Evolutionary conservation across 2,888 invertebrate species (phyloP).

Genomic region (Neoscelio sp.): DNA sequence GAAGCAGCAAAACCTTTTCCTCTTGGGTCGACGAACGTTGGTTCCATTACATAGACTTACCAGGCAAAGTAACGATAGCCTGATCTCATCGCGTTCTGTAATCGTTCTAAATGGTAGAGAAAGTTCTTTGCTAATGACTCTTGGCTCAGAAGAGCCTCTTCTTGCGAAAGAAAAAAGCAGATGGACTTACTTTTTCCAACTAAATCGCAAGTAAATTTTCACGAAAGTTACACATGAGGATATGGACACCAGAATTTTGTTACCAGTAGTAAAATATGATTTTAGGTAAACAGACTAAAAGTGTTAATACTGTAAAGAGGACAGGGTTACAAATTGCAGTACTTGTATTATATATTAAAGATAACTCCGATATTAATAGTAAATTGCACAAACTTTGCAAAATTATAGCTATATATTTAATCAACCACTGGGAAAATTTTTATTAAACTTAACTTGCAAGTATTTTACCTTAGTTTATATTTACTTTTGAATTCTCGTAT

Average conservation of each 20-base stretch:
- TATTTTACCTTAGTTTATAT: no score
- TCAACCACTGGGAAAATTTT: no score
- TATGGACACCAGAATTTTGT: neutral
- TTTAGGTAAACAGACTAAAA: slow-evolving; percentile 2
- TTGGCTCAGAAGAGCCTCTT: slow-evolving; percentile 35
- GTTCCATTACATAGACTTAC: slow-evolving; percentile 64
- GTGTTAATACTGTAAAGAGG: no score
- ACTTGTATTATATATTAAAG: no score
- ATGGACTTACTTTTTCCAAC: slow-evolving; percentile 31
- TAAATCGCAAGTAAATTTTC: slow-evolving; percentile 40
- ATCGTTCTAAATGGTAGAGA: slow-evolving; percentile 61
- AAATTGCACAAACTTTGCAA: no score
- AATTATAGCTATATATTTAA: no score
- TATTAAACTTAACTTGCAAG: no score
- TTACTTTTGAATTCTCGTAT: no score
- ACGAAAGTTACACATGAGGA: neutral
- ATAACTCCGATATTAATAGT: no score
- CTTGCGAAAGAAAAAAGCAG: slow-evolving; percentile 17
- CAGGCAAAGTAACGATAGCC: slow-evolving; percentile 68
- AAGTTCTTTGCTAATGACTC: slow-evolving; percentile 71
- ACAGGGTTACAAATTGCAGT: no score
- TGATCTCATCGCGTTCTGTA: slow-evolving; percentile 69
- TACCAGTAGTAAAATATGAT: neutral
- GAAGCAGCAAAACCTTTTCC: slow-evolving; percentile 14
- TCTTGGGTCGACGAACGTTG: slow-evolving; percentile 25